Evolutionary conservation across 2,113 vertebrate species (phyloP).

Genomic region (Syrmaticus mikado): DNA sequence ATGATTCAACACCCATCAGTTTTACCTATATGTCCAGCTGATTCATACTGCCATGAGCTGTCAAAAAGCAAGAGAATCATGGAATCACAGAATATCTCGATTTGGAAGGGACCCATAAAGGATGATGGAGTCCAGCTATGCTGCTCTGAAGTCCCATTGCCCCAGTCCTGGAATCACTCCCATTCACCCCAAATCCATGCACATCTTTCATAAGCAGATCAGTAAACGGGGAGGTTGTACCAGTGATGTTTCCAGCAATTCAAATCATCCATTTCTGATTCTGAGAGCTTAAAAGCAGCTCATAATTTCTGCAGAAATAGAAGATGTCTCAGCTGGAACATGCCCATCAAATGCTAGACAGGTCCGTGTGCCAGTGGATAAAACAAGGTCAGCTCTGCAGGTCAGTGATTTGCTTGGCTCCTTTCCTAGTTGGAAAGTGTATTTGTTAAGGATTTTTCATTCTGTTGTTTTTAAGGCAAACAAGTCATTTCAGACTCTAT

Average conservation of each 20-base stretch:
- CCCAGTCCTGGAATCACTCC: not conserved
- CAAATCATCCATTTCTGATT: not conserved
- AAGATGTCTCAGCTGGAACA: not conserved
- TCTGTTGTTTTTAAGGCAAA: not conserved
- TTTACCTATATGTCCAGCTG: not conserved
- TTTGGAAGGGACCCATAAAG: too few relatives aligned
- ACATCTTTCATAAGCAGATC: not conserved
- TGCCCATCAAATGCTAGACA: fast-evolving
- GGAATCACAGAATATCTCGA: too few relatives aligned
- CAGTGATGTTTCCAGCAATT: not conserved
- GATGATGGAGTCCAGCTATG: too few relatives aligned
- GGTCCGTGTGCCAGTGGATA: not conserved
- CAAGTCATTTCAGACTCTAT: not conserved
- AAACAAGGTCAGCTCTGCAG: not conserved
- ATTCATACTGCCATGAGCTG: not conserved
- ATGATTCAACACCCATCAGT: too few relatives aligned
- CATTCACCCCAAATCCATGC: not conserved
- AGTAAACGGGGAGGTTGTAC: not conserved
- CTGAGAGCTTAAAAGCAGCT: not conserved
- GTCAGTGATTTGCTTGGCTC: not conserved
- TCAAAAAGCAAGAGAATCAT: not conserved
- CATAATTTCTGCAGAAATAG: not conserved
- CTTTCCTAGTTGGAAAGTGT: fast-evolving
- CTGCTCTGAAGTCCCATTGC: not conserved
- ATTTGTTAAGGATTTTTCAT: not conserved